Evolutionary conservation across 2,113 vertebrate species (phyloP).

Genomic region (Agelaius tricolor): DNA sequence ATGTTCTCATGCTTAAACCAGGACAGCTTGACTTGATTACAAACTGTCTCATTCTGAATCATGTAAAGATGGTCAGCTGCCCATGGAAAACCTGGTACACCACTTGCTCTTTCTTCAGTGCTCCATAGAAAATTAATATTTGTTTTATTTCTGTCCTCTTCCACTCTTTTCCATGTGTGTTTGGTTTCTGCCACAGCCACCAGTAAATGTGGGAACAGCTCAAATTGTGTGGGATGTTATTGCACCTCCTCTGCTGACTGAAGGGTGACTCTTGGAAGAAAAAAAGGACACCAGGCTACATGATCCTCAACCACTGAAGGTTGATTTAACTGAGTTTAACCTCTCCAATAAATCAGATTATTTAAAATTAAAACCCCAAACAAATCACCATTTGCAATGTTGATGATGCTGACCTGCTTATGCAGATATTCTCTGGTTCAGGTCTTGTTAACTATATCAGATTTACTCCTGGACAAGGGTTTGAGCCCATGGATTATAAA

Average conservation of each 20-base stretch:
- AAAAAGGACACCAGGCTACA: background rate
- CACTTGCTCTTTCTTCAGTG: background rate
- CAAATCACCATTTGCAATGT: background rate
- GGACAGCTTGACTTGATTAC: slow-evolving; percentile 24
- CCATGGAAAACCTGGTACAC: background rate
- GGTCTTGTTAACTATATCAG: background rate
- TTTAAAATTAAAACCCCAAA: background rate
- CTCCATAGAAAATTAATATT: background rate
- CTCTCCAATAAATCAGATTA: background rate
- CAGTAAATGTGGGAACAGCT: background rate
- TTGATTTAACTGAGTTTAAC: background rate
- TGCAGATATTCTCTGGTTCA: background rate
- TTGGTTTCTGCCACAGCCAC: background rate
- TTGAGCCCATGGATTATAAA: background rate
- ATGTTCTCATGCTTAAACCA: background rate
- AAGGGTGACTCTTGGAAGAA: background rate
- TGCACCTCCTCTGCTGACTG: background rate
- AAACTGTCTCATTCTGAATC: background rate
- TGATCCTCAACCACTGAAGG: background rate
- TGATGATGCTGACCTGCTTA: background rate
- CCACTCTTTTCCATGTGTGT: background rate
- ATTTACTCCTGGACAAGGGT: background rate
- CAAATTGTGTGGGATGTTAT: background rate
- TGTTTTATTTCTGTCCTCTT: background rate
- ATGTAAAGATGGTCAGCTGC: background rate